phyloP scores from a whole-genome alignment of 2,888 invertebrate species.

The Tetropium fuscum region DNA sequence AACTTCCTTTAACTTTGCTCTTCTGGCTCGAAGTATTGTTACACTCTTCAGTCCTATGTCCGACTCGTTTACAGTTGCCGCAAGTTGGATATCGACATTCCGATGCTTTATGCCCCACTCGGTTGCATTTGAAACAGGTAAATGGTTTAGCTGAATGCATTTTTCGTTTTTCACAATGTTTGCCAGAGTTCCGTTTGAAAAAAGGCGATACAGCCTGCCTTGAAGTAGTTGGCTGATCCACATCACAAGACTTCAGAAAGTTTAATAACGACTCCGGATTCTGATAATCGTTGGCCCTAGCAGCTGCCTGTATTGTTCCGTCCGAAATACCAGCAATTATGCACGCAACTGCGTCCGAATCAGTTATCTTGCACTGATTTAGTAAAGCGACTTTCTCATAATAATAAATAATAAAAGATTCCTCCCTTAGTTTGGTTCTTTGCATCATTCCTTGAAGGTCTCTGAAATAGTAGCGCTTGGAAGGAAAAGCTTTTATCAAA shows the following conservation, averaged over 20 bases:
- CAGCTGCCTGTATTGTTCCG: conserved; percentile 24
- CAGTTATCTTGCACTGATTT: conserved; percentile 29
- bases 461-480: conserved; percentile 21
- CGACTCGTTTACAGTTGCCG: not conserved
- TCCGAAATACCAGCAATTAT: conserved; percentile 39
- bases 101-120: not conserved
- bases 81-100: not conserved
- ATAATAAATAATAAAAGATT: conserved; percentile 33
- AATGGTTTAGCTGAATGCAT: not conserved
- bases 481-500: conserved; percentile 37
- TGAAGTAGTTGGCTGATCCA: not conserved
- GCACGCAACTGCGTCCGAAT: conserved; percentile 38
- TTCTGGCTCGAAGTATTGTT: no score
- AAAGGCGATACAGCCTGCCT: not conserved
- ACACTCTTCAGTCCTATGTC: conserved; percentile 10
- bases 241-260: conserved; percentile 23
- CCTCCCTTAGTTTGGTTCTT: conserved; percentile 19
- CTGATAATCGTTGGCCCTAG: conserved; percentile 26
- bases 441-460: conserved; percentile 17
- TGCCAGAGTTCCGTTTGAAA: not conserved
- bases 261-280: conserved; percentile 27
- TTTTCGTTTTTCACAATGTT: not conserved
- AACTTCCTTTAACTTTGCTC: no score
- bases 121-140: conserved; percentile 1
- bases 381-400: conserved; percentile 37